A percentile compares a stretch with the other conserved stretches of the same genome.
phyloP scores from a whole-genome alignment of 2,113 vertebrate species.

The Loxodonta africana region DNA sequence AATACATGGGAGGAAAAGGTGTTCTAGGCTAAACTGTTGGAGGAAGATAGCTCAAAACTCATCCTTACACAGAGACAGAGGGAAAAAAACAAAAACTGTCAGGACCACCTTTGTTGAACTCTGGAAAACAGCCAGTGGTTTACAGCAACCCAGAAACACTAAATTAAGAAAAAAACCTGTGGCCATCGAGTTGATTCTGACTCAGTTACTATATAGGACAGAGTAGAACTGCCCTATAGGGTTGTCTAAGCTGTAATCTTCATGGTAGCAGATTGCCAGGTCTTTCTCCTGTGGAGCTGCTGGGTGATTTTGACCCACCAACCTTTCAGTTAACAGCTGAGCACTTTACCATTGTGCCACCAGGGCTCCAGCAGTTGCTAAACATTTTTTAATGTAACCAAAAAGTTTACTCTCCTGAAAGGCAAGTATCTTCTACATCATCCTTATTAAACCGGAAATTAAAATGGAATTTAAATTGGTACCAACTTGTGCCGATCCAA shows the following conservation, averaged over 20 bases:
- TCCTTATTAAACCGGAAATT: conserved; percentile 39
- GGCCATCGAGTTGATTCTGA: not conserved
- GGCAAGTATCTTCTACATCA: not conserved
- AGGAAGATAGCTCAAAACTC: too few relatives aligned
- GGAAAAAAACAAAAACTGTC: too few relatives aligned
- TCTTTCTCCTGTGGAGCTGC: not conserved
- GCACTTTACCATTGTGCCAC: not conserved
- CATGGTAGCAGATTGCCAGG: not conserved
- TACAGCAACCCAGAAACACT: too few relatives aligned
- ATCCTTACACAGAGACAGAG: too few relatives aligned
- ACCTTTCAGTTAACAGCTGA: not conserved
- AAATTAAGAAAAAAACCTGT: too few relatives aligned
- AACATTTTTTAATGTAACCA: not conserved
- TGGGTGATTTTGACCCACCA: not conserved
- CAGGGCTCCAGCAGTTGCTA: not conserved
- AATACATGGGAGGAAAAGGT: not conserved
- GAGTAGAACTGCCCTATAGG: not conserved
- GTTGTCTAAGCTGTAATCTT: not conserved
- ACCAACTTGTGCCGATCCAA: not conserved
- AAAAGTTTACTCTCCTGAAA: not conserved
- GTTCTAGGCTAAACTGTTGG: too few relatives aligned
- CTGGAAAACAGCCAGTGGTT: too few relatives aligned
- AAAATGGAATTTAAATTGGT: not conserved
- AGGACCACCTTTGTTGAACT: too few relatives aligned
- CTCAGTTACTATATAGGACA: not conserved